These are phyloP conservation scores for Ischnura elegans DNA, from an alignment of 2,888 invertebrate genomes.

Conservation along the genomic window DNA sequence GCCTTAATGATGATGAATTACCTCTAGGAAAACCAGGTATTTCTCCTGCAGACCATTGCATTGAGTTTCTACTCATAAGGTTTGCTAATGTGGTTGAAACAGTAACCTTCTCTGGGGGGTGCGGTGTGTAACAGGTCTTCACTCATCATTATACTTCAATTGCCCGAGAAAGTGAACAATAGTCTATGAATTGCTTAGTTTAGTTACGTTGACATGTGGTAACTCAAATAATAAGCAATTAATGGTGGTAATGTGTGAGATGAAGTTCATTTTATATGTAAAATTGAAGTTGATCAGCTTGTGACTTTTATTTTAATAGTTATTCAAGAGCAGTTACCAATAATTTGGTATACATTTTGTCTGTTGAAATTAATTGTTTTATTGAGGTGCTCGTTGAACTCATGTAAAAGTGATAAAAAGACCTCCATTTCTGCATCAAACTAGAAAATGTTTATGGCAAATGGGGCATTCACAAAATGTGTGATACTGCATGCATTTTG, in stretches of 20 bases:
- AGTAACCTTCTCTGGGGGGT: neutral
- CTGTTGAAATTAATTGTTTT: neutral
- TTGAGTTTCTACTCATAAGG: neutral
- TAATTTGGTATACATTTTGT: conserved; percentile 18
- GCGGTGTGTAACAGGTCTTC: neutral
- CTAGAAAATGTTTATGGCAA: neutral
- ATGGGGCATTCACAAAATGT: conserved; percentile 22
- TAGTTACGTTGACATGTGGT: conserved; percentile 39
- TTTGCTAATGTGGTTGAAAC: neutral
- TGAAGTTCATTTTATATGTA: neutral
- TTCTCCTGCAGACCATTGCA: neutral
- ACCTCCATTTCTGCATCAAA: conserved; percentile 34
- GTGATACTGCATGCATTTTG: neutral
- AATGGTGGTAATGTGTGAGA: neutral
- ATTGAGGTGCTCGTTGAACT: neutral
- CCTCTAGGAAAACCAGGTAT: neutral
- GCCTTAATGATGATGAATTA: neutral
- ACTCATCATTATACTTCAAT: conserved; percentile 19
- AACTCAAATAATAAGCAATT: conserved; percentile 47
- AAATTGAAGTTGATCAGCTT: neutral
- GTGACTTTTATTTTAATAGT: conserved; percentile 11
- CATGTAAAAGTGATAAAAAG: neutral
- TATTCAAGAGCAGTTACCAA: conserved; percentile 1
- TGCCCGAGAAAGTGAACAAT: neutral
- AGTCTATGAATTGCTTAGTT: conserved; percentile 46